Percentiles rank a stretch among this genome's conserved stretches.
Evolutionary conservation across 2,888 invertebrate genomes (phyloP).

Genomic region (Xiphydria camelus): DNA sequence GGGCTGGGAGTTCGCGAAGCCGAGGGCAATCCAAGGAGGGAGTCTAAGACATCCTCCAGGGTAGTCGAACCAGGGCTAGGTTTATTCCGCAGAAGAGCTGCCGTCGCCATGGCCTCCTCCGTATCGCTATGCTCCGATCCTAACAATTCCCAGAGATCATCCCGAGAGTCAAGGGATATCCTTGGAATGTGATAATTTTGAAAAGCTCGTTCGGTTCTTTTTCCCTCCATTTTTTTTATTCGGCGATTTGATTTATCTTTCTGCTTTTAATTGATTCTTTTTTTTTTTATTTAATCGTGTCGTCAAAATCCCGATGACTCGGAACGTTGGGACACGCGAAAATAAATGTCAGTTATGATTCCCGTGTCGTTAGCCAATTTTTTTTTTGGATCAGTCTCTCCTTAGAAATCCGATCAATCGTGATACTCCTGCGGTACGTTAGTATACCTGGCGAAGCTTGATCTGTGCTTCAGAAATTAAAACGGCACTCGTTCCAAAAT

Average conservation of each 20-base stretch:
- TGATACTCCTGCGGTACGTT: no score
- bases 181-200: no score
- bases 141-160: conserved; percentile 29
- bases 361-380: no score
- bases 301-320: background rate
- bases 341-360: no score
- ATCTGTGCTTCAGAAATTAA: no score
- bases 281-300: background rate
- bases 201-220: no score
- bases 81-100: conserved; percentile 54
- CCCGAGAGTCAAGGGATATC: background rate
- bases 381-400: no score
- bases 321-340: no score
- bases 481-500: no score
- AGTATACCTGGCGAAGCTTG: no score
- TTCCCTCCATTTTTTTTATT: background rate
- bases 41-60: conserved; percentile 91
- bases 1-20: conserved; percentile 77
- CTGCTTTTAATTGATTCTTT: background rate
- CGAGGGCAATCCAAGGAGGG: conserved; percentile 83
- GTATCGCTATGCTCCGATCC: conserved; percentile 54
- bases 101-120: conserved; percentile 53
- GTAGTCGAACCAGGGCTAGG: conserved; percentile 77
- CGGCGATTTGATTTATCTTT: background rate
- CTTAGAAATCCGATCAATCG: no score